Conservation (phyloP, 2,797 vertebrate genomes). For the Orestias chungarensis region DNA sequence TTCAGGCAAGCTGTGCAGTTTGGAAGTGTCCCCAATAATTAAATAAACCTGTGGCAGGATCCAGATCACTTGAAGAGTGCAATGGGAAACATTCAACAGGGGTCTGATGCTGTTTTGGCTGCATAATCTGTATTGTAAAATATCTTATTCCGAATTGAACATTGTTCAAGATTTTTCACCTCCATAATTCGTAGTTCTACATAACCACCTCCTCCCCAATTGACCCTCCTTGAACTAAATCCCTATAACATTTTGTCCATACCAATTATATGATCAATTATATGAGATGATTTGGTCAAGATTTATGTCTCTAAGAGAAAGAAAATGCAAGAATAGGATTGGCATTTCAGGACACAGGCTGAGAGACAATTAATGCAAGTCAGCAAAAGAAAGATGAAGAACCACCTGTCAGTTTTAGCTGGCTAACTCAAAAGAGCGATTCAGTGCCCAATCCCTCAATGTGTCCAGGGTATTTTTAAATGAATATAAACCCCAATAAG, state of each 20-base stretch:
- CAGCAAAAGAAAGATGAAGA: slow-evolving; percentile 33
- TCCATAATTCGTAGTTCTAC: slow-evolving; percentile 8
- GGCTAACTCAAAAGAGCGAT: slow-evolving; percentile 21
- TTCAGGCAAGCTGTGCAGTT: slow-evolving; percentile 75
- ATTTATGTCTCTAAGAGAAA: slow-evolving; percentile 20
- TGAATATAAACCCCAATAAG: slow-evolving; percentile 29
- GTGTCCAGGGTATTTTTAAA: slow-evolving; percentile 38
- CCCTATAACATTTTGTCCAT: slow-evolving; percentile 14
- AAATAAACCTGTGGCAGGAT: slow-evolving; percentile 74
- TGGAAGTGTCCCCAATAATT: slow-evolving; percentile 55
- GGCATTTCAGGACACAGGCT: slow-evolving; percentile 29
- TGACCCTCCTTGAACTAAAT: slow-evolving; percentile 23
- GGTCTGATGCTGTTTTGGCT: slow-evolving; percentile 23
- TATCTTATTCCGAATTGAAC: slow-evolving; percentile 38
- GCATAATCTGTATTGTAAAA: slow-evolving; percentile 41
- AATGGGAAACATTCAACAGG: slow-evolving; percentile 24
- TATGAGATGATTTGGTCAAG: slow-evolving; percentile 23
- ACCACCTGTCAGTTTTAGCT: slow-evolving; percentile 59
- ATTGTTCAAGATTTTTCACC: slow-evolving; percentile 6
- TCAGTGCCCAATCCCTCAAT: slow-evolving; percentile 20
- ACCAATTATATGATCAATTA: slow-evolving; percentile 22
- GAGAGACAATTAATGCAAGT: slow-evolving; percentile 39
- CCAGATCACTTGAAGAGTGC: slow-evolving; percentile 31
- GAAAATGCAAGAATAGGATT: background rate
- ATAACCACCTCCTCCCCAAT: slow-evolving; percentile 15